Conservation (phyloP, 1,140 invertebrate species). For the Paramacrobiotus metropolitanus region DNA sequence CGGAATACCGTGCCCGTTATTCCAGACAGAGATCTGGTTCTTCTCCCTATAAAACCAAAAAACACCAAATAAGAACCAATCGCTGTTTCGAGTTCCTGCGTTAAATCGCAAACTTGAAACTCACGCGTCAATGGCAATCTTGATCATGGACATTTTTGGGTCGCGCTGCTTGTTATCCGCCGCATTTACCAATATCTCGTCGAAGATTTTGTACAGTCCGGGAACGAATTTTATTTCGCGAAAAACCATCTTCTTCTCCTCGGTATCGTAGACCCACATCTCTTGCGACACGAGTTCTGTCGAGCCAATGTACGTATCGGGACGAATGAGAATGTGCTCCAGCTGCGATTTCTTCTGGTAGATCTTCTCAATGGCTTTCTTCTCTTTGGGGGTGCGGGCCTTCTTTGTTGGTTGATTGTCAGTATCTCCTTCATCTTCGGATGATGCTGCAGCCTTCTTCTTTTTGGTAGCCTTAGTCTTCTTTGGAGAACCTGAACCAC, state of each 20-base stretch:
- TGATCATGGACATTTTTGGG: slow-evolving; percentile 75
- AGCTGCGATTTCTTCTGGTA: slow-evolving; percentile 32
- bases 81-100: too few relatives aligned
- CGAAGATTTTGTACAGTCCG: slow-evolving; percentile 96
- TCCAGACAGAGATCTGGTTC: slow-evolving; percentile 81
- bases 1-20: slow-evolving; percentile 95
- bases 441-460: too few relatives aligned
- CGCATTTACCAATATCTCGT: slow-evolving; percentile 97
- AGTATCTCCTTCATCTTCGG: too few relatives aligned
- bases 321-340: slow-evolving; percentile 79
- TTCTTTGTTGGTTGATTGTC: too few relatives aligned
- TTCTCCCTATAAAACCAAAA: slow-evolving; percentile 37
- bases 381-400: not conserved
- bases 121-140: slow-evolving; percentile 79
- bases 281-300: slow-evolving; percentile 46
- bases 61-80: too few relatives aligned
- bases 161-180: slow-evolving; percentile 98
- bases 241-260: slow-evolving; percentile 49
- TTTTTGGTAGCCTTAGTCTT: too few relatives aligned
- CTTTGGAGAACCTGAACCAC: too few relatives aligned
- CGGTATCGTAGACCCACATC: slow-evolving; percentile 82
- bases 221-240: slow-evolving; percentile 80
- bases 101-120: too few relatives aligned
- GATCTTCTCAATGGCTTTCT: slow-evolving; percentile 24
- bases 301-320: slow-evolving; percentile 97